Evolutionary conservation across 2,888 invertebrate genomes (phyloP).

Genomic region (Pelosia muscerda): DNA sequence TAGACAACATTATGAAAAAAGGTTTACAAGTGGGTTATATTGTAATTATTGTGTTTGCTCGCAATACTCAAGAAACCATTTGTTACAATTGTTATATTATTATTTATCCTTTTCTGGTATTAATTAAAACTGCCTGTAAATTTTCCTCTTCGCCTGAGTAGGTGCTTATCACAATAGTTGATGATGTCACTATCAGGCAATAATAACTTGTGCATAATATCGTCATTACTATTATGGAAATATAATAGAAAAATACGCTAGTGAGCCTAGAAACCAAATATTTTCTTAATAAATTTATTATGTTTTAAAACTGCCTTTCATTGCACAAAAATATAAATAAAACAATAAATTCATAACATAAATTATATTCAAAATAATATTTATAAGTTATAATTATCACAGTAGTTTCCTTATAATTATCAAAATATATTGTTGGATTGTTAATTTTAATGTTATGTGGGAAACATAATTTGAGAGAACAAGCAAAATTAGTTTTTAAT

Average conservation of each 20-base stretch:
- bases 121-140: conserved; percentile 40
- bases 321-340: conserved; percentile 31
- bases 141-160: conserved; percentile 39
- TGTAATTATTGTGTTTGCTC: conserved; percentile 3
- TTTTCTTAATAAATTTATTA: conserved; percentile 61
- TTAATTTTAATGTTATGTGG: background rate
- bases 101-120: conserved; percentile 28
- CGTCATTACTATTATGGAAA: conserved; percentile 33
- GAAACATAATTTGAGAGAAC: background rate
- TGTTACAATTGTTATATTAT: conserved; percentile 34
- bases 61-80: background rate
- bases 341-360: conserved; percentile 9
- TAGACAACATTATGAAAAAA: conserved; percentile 3
- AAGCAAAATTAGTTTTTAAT: background rate
- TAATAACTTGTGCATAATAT: conserved; percentile 34
- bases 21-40: conserved; percentile 1
- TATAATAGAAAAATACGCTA: conserved; percentile 40
- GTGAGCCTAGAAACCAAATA: conserved; percentile 53
- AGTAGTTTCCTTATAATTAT: conserved; percentile 28
- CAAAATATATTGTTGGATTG: background rate
- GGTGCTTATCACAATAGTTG: conserved; percentile 36
- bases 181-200: conserved; percentile 43
- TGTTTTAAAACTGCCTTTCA: conserved; percentile 48
- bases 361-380: conserved; percentile 37
- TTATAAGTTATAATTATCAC: conserved; percentile 37